Evolutionary conservation across 2,888 invertebrate genomes (phyloP).

Genomic region (Sinodicranocentrus sp.): DNA sequence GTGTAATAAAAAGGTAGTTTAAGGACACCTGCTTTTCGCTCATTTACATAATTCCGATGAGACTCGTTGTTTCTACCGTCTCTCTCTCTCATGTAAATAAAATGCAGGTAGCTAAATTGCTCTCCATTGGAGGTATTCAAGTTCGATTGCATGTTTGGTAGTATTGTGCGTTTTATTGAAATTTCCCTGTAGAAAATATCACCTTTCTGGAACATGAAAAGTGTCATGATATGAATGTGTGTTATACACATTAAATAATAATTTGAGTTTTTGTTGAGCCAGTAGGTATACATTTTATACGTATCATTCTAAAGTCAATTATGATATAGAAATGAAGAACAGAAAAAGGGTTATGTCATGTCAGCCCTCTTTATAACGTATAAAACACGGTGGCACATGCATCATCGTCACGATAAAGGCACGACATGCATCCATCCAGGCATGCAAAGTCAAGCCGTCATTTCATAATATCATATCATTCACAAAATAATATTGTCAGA

Average conservation of each 20-base stretch:
- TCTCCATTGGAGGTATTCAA: neutral
- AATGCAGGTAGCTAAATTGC: constrained; percentile 31
- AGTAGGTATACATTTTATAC: neutral
- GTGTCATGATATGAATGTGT: constrained; percentile 22
- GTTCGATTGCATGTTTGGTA: neutral
- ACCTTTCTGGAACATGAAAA: constrained; percentile 35
- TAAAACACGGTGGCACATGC: constrained; percentile 8
- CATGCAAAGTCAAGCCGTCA: constrained; percentile 20
- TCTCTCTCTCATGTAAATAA: constrained; percentile 19
- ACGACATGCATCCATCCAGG: constrained; percentile 25
- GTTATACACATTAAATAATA: neutral
- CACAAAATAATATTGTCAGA: constrained; percentile 6
- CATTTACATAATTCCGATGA: constrained; percentile 61
- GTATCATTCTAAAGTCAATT: neutral
- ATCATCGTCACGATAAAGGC: constrained; percentile 5
- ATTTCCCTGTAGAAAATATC: constrained; percentile 4
- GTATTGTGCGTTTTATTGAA: constrained; percentile 6
- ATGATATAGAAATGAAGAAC: neutral
- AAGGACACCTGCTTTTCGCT: constrained; percentile 49
- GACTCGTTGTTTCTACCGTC: constrained; percentile 24
- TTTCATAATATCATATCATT: constrained; percentile 9
- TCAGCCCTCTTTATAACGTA: neutral
- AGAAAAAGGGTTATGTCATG: neutral
- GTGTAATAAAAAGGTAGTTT: constrained; percentile 22
- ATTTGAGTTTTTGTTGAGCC: neutral